These are phyloP conservation scores for Poeciliopsis presidionis DNA, from an alignment of 2,797 vertebrate species.

Conservation along the genomic window DNA sequence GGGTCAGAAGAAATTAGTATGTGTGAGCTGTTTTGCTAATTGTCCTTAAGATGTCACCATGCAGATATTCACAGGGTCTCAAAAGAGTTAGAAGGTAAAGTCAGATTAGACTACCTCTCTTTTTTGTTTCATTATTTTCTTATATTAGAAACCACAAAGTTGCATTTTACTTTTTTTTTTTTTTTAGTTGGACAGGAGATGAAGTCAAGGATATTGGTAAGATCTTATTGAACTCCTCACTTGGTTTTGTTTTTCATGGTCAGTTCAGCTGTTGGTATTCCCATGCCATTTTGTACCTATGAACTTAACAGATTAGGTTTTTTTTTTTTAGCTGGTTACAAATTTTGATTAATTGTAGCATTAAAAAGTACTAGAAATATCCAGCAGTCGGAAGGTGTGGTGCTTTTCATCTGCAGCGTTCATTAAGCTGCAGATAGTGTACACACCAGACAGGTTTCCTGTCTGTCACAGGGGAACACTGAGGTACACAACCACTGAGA, in stretches of 20 bases:
- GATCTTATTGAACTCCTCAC: constrained; percentile 23
- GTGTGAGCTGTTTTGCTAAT: background rate
- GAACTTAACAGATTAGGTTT: background rate
- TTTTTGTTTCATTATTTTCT: background rate
- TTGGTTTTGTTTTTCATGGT: background rate
- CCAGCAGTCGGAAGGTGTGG: background rate
- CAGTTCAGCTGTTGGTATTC: background rate
- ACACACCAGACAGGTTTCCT: background rate
- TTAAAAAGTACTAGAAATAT: background rate
- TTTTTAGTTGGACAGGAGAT: constrained; percentile 88
- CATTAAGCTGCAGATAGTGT: background rate
- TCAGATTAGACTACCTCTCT: background rate
- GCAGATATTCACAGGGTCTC: constrained; percentile 90
- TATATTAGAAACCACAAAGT: background rate
- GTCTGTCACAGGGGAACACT: background rate
- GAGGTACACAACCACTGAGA: background rate
- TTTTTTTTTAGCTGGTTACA: background rate
- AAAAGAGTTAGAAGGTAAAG: constrained; percentile 90
- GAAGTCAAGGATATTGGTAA: constrained; percentile 95
- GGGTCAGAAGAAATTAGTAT: background rate
- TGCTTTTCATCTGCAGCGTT: background rate
- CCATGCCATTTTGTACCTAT: background rate
- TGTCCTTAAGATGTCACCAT: constrained; percentile 50
- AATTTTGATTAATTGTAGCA: background rate
- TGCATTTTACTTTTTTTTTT: constrained; percentile 25